Percentiles rank a stretch among this genome's conserved stretches.
phyloP scores from a whole-genome alignment of 2,888 invertebrate species.

The Deroplatys truncata region DNA sequence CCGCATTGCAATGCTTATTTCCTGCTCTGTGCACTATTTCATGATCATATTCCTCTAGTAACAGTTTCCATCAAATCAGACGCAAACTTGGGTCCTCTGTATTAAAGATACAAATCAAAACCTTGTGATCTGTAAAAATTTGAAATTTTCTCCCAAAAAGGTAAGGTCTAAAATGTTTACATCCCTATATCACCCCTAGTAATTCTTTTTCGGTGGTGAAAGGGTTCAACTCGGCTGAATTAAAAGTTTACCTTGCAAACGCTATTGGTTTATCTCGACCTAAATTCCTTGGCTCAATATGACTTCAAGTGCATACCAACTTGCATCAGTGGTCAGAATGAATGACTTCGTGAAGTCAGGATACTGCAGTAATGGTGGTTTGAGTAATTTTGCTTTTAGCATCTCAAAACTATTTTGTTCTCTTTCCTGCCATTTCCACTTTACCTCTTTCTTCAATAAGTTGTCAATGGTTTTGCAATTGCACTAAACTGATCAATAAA shows the following conservation, averaged over 20 bases:
- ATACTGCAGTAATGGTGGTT: no score
- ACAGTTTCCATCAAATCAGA: conserved; percentile 16
- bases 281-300: conserved; percentile 14
- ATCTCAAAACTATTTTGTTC: no score
- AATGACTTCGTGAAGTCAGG: no score
- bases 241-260: conserved; percentile 20
- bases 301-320: conserved; percentile 10
- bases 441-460: not conserved
- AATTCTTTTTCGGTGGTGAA: conserved; percentile 19
- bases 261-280: conserved; percentile 22
- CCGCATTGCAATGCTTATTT: not conserved
- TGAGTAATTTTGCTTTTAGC: no score
- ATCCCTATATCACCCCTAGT: conserved; percentile 19
- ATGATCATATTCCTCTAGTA: conserved; percentile 16
- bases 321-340: no score
- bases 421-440: not conserved
- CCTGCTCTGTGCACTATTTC: conserved; percentile 20
- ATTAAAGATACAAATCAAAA: conserved; percentile 1
- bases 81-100: conserved; percentile 6
- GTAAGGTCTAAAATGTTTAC: conserved; percentile 23
- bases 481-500: conserved; percentile 3
- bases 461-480: not conserved
- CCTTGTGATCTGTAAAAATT: conserved; percentile 23
- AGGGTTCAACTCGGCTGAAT: conserved; percentile 10
- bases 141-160: conserved; percentile 23